Conservation (phyloP, 2,888 invertebrate genomes). For the Tetropium fuscum region DNA sequence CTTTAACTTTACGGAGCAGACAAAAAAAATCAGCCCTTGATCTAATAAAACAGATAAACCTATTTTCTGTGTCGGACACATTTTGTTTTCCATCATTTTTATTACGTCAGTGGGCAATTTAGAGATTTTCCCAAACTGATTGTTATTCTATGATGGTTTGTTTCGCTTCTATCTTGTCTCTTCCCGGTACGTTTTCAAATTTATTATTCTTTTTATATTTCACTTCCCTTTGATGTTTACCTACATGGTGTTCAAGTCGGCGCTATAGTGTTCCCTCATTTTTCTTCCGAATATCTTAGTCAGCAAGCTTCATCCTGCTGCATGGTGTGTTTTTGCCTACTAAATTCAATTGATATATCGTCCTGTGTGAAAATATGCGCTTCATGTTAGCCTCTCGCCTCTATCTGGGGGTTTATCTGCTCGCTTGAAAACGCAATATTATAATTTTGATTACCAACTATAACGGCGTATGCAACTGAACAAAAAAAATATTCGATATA, state of each 20-base stretch:
- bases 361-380: conserved; percentile 8
- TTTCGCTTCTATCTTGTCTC: conserved; percentile 56
- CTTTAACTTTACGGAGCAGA: conserved; percentile 32
- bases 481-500: no score
- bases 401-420: conserved; percentile 4
- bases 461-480: no score
- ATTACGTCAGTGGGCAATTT: conserved; percentile 54
- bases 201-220: conserved; percentile 62
- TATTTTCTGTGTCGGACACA: conserved; percentile 51
- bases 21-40: conserved; percentile 40
- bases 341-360: conserved; percentile 37
- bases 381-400: conserved; percentile 1
- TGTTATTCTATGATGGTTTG: conserved; percentile 58
- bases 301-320: conserved; percentile 38
- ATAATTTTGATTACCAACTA: no score
- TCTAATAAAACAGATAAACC: conserved; percentile 52
- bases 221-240: conserved; percentile 58
- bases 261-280: conserved; percentile 41
- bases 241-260: conserved; percentile 48
- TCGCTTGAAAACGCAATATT: neutral
- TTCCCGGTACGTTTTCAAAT: conserved; percentile 52
- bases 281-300: conserved; percentile 48
- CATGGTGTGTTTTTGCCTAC: conserved; percentile 28
- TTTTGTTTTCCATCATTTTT: conserved; percentile 59
- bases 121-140: conserved; percentile 54